These are phyloP conservation scores for Cervus canadensis DNA, from an alignment of 2,113 vertebrate genomes.

Conservation along the genomic window DNA sequence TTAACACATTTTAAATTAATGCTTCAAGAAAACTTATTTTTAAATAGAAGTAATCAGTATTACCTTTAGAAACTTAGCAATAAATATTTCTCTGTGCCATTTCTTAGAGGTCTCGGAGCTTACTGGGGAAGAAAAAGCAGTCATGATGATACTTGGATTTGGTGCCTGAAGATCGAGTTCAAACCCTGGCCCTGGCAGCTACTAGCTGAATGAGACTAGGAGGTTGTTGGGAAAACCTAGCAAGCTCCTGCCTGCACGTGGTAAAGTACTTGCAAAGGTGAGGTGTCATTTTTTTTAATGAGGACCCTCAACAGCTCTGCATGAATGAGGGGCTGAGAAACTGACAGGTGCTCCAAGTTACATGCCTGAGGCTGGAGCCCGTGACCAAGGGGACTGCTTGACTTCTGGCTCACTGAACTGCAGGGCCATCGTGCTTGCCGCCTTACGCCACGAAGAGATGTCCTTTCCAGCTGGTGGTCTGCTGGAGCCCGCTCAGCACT, in stretches of 20 bases:
- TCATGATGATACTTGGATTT: neutral
- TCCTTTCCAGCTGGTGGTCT: neutral
- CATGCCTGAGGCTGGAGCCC: no score
- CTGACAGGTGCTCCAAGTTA: neutral
- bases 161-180: neutral
- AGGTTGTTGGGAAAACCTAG: neutral
- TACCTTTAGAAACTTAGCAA: slow-evolving; percentile 60
- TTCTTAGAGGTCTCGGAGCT: slow-evolving; percentile 71
- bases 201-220: neutral
- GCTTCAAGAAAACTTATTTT: neutral
- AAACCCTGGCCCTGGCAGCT: neutral
- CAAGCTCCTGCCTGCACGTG: neutral
- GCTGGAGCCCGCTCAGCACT: neutral
- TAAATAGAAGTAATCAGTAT: slow-evolving; percentile 51
- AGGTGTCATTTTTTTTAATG: neutral
- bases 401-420: accelerated
- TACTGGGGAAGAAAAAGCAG: slow-evolving; percentile 13
- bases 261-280: neutral
- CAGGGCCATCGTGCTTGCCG: accelerated
- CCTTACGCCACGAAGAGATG: accelerated
- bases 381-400: accelerated
- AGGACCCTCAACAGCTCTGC: neutral
- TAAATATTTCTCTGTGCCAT: slow-evolving; percentile 62
- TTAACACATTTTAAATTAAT: neutral
- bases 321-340: neutral